Evolutionary conservation across 2,797 vertebrate species (phyloP).

Genomic region (Coendou prehensilis): DNA sequence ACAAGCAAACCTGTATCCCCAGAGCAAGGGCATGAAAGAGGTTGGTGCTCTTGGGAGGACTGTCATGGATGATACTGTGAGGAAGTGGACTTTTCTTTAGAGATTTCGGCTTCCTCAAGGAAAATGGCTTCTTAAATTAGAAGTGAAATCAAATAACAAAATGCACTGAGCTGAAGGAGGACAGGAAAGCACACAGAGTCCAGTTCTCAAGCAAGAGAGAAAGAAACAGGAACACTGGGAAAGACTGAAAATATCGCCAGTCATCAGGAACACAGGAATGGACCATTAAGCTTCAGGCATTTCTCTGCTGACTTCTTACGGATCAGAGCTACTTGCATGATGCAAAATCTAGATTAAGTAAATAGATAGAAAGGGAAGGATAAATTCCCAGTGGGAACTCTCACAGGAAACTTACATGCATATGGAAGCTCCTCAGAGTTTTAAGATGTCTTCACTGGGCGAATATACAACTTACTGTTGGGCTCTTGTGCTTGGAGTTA

Average conservation of each 20-base stretch:
- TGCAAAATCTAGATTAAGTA: neutral
- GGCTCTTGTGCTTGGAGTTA: neutral
- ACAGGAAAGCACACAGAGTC: neutral
- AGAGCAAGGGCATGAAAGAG: neutral
- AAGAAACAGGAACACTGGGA: neutral
- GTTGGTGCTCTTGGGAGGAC: neutral
- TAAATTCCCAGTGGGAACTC: neutral
- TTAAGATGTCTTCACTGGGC: neutral
- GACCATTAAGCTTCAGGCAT: neutral
- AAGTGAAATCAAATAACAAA: slow-evolving; percentile 45
- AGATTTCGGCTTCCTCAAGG: slow-evolving; percentile 11
- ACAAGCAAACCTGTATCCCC: neutral
- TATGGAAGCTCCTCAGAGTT: neutral
- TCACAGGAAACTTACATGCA: neutral
- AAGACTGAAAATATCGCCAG: neutral
- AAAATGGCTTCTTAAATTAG: slow-evolving; percentile 12
- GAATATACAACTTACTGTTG: neutral
- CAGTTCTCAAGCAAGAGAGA: neutral
- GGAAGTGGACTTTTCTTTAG: slow-evolving; percentile 25
- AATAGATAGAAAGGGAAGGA: neutral
- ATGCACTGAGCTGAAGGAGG: neutral
- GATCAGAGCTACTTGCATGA: neutral
- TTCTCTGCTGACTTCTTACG: neutral
- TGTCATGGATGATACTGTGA: neutral
- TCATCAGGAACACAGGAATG: neutral